A percentile compares a stretch with the other conserved stretches of the same genome.
phyloP scores from a whole-genome alignment of 2,888 invertebrate genomes.

The Pseudanteris insignis region DNA sequence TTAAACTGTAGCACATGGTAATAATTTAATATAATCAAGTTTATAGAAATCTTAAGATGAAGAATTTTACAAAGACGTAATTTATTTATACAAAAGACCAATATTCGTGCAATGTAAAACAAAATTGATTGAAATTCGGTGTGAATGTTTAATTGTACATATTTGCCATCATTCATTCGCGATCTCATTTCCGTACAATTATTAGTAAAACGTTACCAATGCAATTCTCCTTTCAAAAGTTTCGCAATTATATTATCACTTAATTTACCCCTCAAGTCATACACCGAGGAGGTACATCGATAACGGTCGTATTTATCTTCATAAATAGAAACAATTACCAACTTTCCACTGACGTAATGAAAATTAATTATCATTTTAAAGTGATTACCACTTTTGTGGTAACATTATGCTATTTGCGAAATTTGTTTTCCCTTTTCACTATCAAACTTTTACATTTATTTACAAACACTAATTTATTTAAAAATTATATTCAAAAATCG shows the following conservation, averaged over 20 bases:
- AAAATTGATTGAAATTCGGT: too few species aligned
- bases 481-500: too few species aligned
- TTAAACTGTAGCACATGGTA: too few species aligned
- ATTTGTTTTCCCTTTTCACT: not conserved
- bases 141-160: too few species aligned
- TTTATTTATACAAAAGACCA: too few species aligned
- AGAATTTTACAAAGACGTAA: too few species aligned
- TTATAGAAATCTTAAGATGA: too few species aligned
- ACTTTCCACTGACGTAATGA: constrained; percentile 19
- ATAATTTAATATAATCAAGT: too few species aligned
- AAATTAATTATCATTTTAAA: constrained; percentile 27
- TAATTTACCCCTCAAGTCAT: constrained; percentile 23
- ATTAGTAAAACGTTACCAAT: constrained; percentile 17
- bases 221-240: constrained; percentile 17
- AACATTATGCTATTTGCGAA: not conserved
- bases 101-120: too few species aligned
- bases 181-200: not conserved
- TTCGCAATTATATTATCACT: constrained; percentile 28
- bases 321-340: constrained; percentile 33
- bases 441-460: too few species aligned
- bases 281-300: constrained; percentile 21
- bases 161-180: too few species aligned
- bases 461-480: too few species aligned
- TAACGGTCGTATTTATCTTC: constrained; percentile 33
- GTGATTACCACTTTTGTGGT: constrained; percentile 2